These are phyloP conservation scores for Thunnus maccoyii DNA, from an alignment of 2,113 vertebrate species.

Conservation along the genomic window DNA sequence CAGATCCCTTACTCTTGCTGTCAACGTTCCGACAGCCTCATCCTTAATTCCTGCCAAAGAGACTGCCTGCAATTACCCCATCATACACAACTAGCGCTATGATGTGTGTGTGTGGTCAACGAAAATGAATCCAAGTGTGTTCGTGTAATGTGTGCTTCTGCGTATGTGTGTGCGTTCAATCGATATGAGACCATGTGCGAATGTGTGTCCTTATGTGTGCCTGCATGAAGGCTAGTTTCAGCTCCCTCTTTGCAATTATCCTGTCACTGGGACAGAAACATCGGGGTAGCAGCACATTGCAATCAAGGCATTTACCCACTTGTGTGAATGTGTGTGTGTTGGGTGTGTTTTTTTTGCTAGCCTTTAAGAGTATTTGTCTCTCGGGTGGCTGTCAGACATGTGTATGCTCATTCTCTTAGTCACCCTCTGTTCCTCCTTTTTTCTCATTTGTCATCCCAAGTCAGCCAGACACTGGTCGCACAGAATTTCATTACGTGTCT, in stretches of 20 bases:
- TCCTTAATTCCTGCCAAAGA: constrained; percentile 74
- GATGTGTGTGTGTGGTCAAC: constrained; percentile 51
- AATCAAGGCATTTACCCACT: constrained; percentile 75
- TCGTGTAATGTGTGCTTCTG: constrained; percentile 37
- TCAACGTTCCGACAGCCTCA: constrained; percentile 68
- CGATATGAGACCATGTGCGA: constrained; percentile 46
- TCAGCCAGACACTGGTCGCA: constrained; percentile 48
- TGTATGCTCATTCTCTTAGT: constrained; percentile 47
- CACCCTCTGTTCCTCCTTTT: constrained; percentile 20
- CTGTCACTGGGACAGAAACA: constrained; percentile 74
- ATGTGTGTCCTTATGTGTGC: constrained; percentile 34
- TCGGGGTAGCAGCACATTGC: constrained; percentile 52
- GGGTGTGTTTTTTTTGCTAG: constrained; percentile 30
- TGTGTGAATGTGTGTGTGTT: constrained; percentile 38
- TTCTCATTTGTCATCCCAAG: constrained; percentile 55
- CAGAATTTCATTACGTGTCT: constrained; percentile 51
- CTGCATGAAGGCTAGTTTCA: constrained; percentile 66
- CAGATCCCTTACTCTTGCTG: constrained; percentile 61
- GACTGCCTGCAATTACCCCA: constrained; percentile 73
- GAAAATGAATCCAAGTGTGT: constrained; percentile 54
- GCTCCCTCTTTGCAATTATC: constrained; percentile 76
- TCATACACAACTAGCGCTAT: constrained; percentile 59
- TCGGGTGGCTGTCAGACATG: constrained; percentile 41
- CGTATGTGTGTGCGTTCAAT: constrained; percentile 30
- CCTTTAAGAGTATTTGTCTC: constrained; percentile 44